Conservation (phyloP, 2,113 vertebrate species). For the Calyptomena viridis region DNA sequence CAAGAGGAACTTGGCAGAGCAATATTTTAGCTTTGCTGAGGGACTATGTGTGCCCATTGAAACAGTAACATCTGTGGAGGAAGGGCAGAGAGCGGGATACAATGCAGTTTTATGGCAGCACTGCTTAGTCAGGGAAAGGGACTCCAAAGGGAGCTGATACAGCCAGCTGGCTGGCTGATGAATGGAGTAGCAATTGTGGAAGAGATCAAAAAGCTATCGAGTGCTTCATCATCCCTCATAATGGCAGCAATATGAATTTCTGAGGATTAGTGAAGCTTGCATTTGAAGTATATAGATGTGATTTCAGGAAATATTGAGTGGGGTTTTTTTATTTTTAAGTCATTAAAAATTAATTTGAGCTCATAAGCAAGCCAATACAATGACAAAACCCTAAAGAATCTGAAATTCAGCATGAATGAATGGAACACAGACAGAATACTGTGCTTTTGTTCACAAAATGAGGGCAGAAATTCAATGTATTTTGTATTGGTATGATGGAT, state of each 20-base stretch:
- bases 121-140: conserved; percentile 58
- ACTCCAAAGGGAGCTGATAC: conserved; percentile 20
- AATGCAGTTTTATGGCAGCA: conserved; percentile 53
- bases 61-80: conserved; percentile 51
- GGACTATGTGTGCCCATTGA: conserved; percentile 55
- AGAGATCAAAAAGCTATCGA: conserved; percentile 20
- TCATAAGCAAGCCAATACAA: not conserved
- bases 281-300: not conserved
- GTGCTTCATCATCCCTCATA: not conserved
- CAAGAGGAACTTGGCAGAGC: conserved; percentile 62
- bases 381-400: not conserved
- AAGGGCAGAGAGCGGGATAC: conserved; percentile 33
- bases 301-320: not conserved
- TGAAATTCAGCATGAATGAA: not conserved
- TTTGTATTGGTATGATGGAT: not conserved
- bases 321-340: not conserved
- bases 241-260: not conserved
- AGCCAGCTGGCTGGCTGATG: conserved; percentile 38
- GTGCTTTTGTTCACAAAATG: not conserved
- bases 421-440: not conserved
- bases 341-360: not conserved
- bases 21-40: conserved; percentile 29
- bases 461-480: not conserved
- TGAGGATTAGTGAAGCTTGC: not conserved
- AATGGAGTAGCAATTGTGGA: not conserved